Conservation (phyloP, 30 jellyfish, hydroid and myxozoan genomes). For the Aurelia sp. region DNA sequence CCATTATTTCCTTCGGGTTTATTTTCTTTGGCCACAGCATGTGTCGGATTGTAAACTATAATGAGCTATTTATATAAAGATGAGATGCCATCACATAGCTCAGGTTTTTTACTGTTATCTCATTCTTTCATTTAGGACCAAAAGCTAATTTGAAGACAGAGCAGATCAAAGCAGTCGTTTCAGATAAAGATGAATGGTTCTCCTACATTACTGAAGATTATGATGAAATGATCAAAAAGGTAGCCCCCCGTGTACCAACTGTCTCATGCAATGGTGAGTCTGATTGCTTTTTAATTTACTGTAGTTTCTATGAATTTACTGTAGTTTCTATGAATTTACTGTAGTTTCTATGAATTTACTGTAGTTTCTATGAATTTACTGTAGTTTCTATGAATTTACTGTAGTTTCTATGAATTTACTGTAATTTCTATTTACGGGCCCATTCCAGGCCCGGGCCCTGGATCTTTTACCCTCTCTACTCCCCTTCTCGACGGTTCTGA, state of each 20-base stretch:
- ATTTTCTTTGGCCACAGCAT: too few relatives aligned
- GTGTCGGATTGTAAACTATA: too few relatives aligned
- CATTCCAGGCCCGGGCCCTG: too few relatives aligned
- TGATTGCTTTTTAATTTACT: not conserved
- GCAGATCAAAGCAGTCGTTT: slow-evolving; percentile 24
- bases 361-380: not conserved
- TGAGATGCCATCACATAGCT: too few relatives aligned
- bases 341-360: not conserved
- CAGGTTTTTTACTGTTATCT: too few relatives aligned
- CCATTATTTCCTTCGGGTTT: too few relatives aligned
- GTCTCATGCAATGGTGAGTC: slow-evolving; percentile 26
- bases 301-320: not conserved
- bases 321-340: not conserved
- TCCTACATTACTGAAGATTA: slow-evolving; percentile 19
- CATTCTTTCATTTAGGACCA: slow-evolving; percentile 13
- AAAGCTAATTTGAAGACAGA: slow-evolving; percentile 39
- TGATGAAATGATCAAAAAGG: slow-evolving; percentile 32
- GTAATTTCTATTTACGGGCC: too few relatives aligned
- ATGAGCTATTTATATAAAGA: too few relatives aligned
- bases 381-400: not conserved
- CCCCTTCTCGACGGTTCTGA: too few relatives aligned
- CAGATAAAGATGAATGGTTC: slow-evolving; percentile 57
- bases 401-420: not conserved
- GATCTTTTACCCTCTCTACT: too few relatives aligned
- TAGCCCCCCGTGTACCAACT: slow-evolving; percentile 40